Conservation (phyloP, 1,140 invertebrate species). For the Capitella teleta region DNA sequence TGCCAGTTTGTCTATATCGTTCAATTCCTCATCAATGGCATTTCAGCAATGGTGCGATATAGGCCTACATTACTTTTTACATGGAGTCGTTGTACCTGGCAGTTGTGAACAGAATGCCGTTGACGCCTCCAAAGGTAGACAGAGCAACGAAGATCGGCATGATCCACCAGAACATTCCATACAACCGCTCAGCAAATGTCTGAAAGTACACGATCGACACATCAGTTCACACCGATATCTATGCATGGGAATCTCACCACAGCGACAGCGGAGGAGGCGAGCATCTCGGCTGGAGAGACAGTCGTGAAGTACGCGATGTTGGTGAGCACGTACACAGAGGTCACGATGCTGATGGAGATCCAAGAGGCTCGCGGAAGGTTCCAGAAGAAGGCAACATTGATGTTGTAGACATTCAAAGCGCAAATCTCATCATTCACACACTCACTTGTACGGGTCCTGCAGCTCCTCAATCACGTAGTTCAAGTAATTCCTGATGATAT, state of each 20-base stretch:
- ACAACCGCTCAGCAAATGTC: constrained; percentile 84
- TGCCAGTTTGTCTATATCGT: too few species aligned
- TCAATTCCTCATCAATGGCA: too few species aligned
- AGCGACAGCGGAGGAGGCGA: constrained; percentile 88
- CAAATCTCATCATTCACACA: too few species aligned
- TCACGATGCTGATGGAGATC: constrained; percentile 87
- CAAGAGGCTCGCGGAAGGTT: constrained; percentile 91
- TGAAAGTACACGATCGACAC: constrained; percentile 36
- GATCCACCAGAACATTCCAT: constrained; percentile 85
- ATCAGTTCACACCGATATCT: too few species aligned
- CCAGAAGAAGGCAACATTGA: constrained; percentile 42
- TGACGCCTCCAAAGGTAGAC: constrained; percentile 96
- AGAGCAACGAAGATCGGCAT: constrained; percentile 96
- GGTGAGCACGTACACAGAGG: constrained; percentile 85
- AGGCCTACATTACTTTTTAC: too few species aligned
- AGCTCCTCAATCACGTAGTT: constrained; percentile 98
- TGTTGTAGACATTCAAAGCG: neutral
- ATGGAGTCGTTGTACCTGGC: constrained; percentile 52
- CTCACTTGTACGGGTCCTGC: constrained; percentile 84
- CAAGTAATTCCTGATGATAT: constrained; percentile 70
- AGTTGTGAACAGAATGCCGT: constrained; percentile 93
- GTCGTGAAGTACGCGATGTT: constrained; percentile 96
- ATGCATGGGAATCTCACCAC: constrained; percentile 51
- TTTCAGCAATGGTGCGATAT: too few species aligned
- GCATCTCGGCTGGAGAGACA: constrained; percentile 70